Conservation (phyloP, 2,797 vertebrate species). For the Xerus rutilus region DNA sequence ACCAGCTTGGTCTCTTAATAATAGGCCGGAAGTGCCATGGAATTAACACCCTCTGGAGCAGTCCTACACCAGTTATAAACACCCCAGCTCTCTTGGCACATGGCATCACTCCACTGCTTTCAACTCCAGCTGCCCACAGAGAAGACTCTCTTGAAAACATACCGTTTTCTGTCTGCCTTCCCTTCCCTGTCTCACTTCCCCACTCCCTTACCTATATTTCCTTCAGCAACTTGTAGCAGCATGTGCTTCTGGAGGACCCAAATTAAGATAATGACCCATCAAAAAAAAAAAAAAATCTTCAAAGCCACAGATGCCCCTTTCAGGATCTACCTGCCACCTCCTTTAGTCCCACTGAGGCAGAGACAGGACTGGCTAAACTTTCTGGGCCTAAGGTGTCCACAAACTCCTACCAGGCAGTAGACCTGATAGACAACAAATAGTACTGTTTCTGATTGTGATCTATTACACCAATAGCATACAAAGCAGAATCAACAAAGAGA, state of each 20-base stretch:
- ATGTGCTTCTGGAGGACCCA: neutral
- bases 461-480: neutral
- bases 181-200: neutral
- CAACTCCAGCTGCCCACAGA: neutral
- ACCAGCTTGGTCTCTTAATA: neutral
- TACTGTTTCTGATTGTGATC: neutral
- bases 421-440: neutral
- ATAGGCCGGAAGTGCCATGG: neutral
- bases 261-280: neutral
- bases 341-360: neutral
- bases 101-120: neutral
- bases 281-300: neutral
- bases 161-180: neutral
- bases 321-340: neutral
- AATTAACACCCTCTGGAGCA: neutral
- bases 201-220: neutral
- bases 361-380: neutral
- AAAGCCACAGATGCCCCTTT: neutral
- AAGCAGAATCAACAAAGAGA: neutral
- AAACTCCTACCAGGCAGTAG: neutral
- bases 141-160: neutral
- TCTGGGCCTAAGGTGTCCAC: neutral
- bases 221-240: neutral
- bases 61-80: neutral
- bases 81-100: neutral